Base-by-base conservation (phyloP, 2,888 invertebrate species). In the Sipha maydis region DNA sequence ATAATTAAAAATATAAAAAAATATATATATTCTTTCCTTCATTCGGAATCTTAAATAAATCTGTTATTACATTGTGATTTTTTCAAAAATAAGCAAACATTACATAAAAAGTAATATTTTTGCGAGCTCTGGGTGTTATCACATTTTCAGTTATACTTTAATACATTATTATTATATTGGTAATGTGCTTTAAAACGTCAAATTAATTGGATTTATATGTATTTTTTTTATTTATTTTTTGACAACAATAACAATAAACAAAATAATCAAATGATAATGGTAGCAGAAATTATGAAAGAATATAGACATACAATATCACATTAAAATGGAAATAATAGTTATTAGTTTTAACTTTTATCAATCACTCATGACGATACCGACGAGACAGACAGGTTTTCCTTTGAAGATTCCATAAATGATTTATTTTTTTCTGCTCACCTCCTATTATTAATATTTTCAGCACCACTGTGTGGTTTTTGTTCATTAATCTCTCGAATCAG, bases 401-500 rank as follows among this genome's bases (percentile, higher is more conserved):
- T 28, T 48, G 28, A 31, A 34, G 73, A 73, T 54, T 73, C 34
- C 54, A 56, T 73, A 73, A 83, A 56, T 54, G 71, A 83, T 83
- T 34, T 83, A 14, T 83, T 19, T n/a, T 31, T 54, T 28, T 83
- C 54, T 8, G 31, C 73, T 31, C 54, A 73, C 54, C 54, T 83
- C 17, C n/a, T 11, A 28, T 73, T 83, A 83, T 83, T 56, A 69
- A 83, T 73, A 73, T 83, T 83, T 83, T 73, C 4, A 17, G 34
- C 54, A 25, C 25, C 34, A 83, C 56, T 19, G 34, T 41, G 82
- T 41, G 82, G 73, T 73, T 83, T 73, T 83, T 54, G 34, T 83
- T 83, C 54, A 56, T 83, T 73, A 83, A 83, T 73, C 73, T 83
- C 34, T 83, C 56, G 54, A 83, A 34, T n/a, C 73, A 41, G 61